Percentiles rank a stretch among this genome's conserved stretches.
Conservation (phyloP, 1,140 invertebrate species). For the Anastatus disparis region DNA sequence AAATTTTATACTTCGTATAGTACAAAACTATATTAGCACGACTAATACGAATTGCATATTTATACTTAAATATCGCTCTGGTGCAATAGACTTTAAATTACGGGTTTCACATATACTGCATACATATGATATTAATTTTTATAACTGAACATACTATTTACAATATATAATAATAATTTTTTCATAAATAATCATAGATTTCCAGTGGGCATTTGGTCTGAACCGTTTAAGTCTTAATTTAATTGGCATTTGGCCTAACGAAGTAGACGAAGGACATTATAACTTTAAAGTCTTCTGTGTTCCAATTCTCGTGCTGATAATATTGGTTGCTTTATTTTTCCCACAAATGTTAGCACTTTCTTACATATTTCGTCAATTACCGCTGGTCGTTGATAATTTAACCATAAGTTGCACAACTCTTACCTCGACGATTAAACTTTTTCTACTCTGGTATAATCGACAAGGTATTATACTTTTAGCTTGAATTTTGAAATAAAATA, state of each 20-base stretch:
- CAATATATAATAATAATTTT: no score
- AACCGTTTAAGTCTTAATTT: neutral
- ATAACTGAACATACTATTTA: no score
- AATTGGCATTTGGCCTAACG: slow-evolving; percentile 16
- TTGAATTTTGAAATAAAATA: no score
- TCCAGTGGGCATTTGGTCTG: slow-evolving; percentile 12
- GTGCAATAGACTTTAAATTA: no score
- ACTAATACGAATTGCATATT: no score
- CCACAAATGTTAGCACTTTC: slow-evolving; percentile 7
- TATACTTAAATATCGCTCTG: no score
- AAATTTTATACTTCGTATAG: no score
- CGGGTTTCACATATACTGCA: no score
- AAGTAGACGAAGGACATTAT: neutral
- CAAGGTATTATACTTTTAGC: no score
- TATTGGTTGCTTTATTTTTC: neutral
- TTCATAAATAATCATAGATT: neutral
- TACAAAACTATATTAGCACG: no score
- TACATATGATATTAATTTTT: no score
- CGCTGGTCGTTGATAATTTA: slow-evolving; percentile 13
- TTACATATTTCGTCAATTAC: slow-evolving; percentile 3
- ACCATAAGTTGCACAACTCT: neutral
- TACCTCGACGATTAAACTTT: neutral
- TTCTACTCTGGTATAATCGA: neutral
- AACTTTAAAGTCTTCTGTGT: neutral
- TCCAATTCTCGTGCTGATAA: neutral